Conservation (phyloP, 37 sponge, comb jelly and placozoan genomes). For the Geodia barretti region DNA sequence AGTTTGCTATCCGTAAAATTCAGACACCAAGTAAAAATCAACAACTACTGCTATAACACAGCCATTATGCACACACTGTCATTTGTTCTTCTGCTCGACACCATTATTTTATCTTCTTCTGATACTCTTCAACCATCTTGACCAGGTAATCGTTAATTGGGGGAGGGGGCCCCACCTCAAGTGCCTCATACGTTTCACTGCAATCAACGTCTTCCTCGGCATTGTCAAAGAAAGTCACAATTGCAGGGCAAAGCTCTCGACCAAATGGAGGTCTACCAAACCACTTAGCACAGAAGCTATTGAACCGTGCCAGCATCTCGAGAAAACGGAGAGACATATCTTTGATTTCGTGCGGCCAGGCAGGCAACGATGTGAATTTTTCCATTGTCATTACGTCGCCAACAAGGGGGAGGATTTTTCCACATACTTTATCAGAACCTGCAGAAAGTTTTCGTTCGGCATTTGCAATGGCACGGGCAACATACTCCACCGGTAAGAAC, state of each 20-base stretch:
- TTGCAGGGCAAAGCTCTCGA: slow-evolving; percentile 23
- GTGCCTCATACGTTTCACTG: not conserved
- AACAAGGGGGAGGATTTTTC: slow-evolving; percentile 31
- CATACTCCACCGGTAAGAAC: slow-evolving; percentile 46
- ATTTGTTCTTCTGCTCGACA: slow-evolving; percentile 11
- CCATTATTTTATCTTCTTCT: not conserved
- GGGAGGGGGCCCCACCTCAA: slow-evolving; percentile 46
- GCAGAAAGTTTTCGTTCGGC: slow-evolving; percentile 48
- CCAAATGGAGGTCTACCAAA: slow-evolving; percentile 70
- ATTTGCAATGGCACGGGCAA: slow-evolving; percentile 27
- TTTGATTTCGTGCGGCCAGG: slow-evolving; percentile 53
- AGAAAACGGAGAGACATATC: slow-evolving; percentile 13
- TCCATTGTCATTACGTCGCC: slow-evolving; percentile 56
- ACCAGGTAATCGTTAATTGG: slow-evolving; percentile 32
- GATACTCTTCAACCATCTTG: slow-evolving; percentile 28
- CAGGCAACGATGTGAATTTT: slow-evolving; percentile 38
- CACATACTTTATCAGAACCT: slow-evolving; percentile 22
- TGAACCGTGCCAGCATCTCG: slow-evolving; percentile 23
- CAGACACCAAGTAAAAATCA: too few relatives aligned
- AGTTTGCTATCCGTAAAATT: too few relatives aligned
- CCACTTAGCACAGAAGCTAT: slow-evolving; percentile 40
- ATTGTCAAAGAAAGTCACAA: slow-evolving; percentile 22
- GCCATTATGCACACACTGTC: too few relatives aligned
- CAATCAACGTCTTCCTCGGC: slow-evolving; percentile 22
- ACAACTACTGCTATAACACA: too few relatives aligned